Conservation (phyloP, 2,113 vertebrate genomes). For the Lathamus discolor region DNA sequence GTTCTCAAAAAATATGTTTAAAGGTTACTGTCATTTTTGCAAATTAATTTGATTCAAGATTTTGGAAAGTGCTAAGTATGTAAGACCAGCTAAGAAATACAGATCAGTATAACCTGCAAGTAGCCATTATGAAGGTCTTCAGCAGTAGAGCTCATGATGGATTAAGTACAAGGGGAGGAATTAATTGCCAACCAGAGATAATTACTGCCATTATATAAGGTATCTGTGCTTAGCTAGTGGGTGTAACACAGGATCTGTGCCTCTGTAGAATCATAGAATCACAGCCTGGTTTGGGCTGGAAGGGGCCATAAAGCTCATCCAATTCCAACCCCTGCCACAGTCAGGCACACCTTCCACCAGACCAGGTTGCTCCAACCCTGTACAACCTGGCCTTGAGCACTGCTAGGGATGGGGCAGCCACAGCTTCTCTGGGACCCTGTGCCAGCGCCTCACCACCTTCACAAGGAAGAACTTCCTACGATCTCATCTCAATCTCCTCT, state of each 20-base stretch:
- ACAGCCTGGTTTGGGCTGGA: background rate
- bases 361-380: background rate
- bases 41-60: background rate
- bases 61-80: background rate
- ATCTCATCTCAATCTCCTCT: too few species aligned
- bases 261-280: background rate
- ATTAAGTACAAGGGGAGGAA: background rate
- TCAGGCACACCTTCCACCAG: background rate
- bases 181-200: background rate
- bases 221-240: background rate
- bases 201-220: background rate
- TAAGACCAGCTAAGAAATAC: background rate
- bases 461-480: too few species aligned
- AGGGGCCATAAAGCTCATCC: background rate
- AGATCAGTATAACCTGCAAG: background rate
- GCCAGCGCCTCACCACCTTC: too few species aligned
- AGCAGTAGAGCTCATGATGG: background rate
- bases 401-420: background rate
- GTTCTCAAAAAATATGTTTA: background rate
- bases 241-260: background rate
- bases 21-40: background rate
- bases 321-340: background rate
- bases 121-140: background rate
- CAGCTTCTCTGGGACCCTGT: too few species aligned
- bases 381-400: background rate